A percentile compares a stretch with the other conserved stretches of the same genome.
Evolutionary conservation across 2,888 invertebrate species (phyloP).

Genomic region (Xylota segnis): DNA sequence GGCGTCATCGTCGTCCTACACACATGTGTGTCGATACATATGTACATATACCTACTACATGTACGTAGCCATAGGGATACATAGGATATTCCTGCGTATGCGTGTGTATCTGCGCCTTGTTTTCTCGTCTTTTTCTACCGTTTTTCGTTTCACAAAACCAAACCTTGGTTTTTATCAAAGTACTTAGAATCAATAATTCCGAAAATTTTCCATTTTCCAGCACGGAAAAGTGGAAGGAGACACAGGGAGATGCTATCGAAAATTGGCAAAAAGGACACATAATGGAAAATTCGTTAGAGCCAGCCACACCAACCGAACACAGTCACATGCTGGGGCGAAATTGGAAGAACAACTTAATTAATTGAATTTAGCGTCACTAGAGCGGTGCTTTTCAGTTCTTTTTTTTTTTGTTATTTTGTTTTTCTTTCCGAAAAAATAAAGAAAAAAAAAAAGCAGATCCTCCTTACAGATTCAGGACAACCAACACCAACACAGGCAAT

Average conservation of each 20-base stretch:
- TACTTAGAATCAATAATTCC: conserved; percentile 74
- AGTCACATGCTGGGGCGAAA: conserved; percentile 25
- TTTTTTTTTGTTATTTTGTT: background rate
- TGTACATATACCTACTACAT: background rate
- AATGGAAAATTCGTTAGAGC: conserved; percentile 30
- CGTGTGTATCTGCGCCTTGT: conserved; percentile 36
- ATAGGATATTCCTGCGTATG: conserved; percentile 35
- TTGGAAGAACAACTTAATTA: conserved; percentile 66
- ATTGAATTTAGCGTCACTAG: conserved; percentile 62
- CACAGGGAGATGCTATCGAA: conserved; percentile 29
- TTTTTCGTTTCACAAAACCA: conserved; percentile 38
- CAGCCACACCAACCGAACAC: no score
- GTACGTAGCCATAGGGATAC: background rate
- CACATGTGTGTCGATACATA: background rate
- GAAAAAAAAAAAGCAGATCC: conserved; percentile 23
- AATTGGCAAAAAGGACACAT: conserved; percentile 47
- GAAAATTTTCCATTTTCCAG: conserved; percentile 60
- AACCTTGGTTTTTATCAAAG: conserved; percentile 64
- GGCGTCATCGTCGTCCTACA: background rate
- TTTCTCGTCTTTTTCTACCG: conserved; percentile 27
- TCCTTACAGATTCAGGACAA: conserved; percentile 19
- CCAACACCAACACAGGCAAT: conserved; percentile 37
- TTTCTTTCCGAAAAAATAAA: background rate
- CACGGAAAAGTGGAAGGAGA: conserved; percentile 20
- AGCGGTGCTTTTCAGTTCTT: conserved; percentile 12